Conservation (phyloP, 2,888 invertebrate genomes). For the Andrena fulva region DNA sequence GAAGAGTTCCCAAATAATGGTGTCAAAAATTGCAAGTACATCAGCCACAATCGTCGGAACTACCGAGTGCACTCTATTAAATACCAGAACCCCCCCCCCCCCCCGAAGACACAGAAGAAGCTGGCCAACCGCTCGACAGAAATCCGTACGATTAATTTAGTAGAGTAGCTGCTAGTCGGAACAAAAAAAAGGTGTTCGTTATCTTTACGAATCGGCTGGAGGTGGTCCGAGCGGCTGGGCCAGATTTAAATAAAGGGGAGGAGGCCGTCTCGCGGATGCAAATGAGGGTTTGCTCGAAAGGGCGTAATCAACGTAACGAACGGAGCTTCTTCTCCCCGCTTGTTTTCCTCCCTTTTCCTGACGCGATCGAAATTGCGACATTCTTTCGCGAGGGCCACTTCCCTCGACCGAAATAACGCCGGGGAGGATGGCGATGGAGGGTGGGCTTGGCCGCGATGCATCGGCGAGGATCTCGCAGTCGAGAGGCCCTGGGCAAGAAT, state of each 20-base stretch:
- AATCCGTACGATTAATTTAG: constrained; percentile 34
- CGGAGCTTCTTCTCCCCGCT: constrained; percentile 26
- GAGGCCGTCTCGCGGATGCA: constrained; percentile 54
- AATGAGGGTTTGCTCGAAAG: constrained; percentile 55
- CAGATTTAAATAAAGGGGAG: constrained; percentile 54
- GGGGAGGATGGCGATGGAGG: no score
- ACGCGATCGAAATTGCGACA: constrained; percentile 52
- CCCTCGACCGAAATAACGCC: constrained; percentile 17
- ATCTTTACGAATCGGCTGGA: constrained; percentile 48
- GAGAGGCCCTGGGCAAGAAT: constrained; percentile 36
- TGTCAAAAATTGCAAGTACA: no score
- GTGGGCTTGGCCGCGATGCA: constrained; percentile 7
- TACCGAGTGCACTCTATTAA: no score
- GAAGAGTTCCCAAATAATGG: no score
- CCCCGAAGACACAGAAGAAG: no score
- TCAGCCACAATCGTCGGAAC: no score
- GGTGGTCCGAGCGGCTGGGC: constrained; percentile 29
- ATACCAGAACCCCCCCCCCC: no score
- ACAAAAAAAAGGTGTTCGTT: constrained; percentile 33
- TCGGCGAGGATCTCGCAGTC: constrained; percentile 32
- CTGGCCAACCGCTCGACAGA: no score
- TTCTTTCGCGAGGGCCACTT: constrained; percentile 30
- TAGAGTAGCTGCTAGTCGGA: constrained; percentile 30
- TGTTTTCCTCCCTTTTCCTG: constrained; percentile 20
- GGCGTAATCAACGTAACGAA: constrained; percentile 54